phyloP scores from a whole-genome alignment of 2,888 invertebrate genomes.

The Trichogramma dendrolimi region DNA sequence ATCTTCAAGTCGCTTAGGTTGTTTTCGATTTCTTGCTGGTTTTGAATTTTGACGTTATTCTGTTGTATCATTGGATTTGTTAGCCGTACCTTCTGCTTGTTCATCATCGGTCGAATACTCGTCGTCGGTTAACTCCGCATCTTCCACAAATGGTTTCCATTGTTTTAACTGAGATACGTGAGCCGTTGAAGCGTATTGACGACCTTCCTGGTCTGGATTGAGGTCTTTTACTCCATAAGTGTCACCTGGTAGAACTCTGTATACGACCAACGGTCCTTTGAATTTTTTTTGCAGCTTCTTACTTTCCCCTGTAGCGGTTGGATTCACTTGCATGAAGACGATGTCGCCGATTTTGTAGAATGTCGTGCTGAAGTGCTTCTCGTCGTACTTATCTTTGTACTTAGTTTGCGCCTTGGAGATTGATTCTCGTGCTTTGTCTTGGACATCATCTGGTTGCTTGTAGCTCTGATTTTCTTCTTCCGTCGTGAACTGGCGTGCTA shows the following conservation, averaged over 20 bases:
- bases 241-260: background rate
- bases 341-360: background rate
- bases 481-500: too few species aligned
- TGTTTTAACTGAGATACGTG: background rate
- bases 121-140: background rate
- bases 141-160: background rate
- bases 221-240: background rate
- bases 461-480: too few species aligned
- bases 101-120: too few species aligned
- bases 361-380: background rate
- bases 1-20: too few species aligned
- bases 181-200: background rate
- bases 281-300: background rate
- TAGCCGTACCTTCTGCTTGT: too few species aligned
- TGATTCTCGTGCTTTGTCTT: too few species aligned
- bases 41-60: too few species aligned
- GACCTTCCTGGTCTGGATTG: background rate
- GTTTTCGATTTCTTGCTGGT: too few species aligned
- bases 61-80: too few species aligned
- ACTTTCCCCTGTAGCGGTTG: background rate
- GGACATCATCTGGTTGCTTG: too few species aligned
- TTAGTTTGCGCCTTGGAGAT: too few species aligned
- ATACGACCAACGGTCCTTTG: background rate
- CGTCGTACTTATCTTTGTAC: background rate
- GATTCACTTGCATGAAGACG: background rate